phyloP scores from a whole-genome alignment of 2,888 invertebrate species.

The Opisthograptis luteolata region DNA sequence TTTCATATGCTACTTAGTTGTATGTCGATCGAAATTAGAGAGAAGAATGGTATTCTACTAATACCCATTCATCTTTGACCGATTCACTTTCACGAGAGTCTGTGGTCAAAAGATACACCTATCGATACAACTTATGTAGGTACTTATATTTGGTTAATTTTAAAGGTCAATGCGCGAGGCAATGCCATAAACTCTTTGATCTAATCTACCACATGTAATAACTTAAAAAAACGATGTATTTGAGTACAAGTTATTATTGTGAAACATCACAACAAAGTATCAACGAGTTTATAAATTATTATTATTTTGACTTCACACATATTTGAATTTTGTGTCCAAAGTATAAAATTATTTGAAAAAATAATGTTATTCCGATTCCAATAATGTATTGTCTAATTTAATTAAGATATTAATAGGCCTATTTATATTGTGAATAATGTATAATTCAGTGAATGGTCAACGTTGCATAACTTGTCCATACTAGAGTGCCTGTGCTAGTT shows the following conservation, averaged over 20 bases:
- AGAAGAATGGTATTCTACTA: background rate
- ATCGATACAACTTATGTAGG: too few relatives aligned
- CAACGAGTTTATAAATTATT: slow-evolving; percentile 17
- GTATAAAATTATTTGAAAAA: slow-evolving; percentile 33
- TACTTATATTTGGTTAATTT: background rate
- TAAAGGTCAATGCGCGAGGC: slow-evolving; percentile 38
- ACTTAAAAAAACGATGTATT: background rate
- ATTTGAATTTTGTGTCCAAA: slow-evolving; percentile 40
- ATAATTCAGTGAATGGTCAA: slow-evolving; percentile 25
- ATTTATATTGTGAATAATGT: slow-evolving; percentile 57
- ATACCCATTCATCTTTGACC: background rate
- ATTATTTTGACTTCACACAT: background rate
- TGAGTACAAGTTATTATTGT: background rate
- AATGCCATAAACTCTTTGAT: slow-evolving; percentile 54
- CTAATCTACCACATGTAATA: slow-evolving; percentile 29
- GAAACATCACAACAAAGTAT: slow-evolving; percentile 16
- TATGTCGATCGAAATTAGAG: slow-evolving; percentile 2
- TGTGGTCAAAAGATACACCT: background rate
- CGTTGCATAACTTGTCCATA: slow-evolving; percentile 45
- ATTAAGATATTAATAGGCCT: slow-evolving; percentile 49
- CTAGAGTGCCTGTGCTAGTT: slow-evolving; percentile 57
- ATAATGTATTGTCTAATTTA: slow-evolving; percentile 41
- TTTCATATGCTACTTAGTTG: background rate
- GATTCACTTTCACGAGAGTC: slow-evolving; percentile 5
- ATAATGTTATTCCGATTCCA: slow-evolving; percentile 23